Conservation (phyloP, 2,113 vertebrate species). For the Muntiacus muntjak region DNA sequence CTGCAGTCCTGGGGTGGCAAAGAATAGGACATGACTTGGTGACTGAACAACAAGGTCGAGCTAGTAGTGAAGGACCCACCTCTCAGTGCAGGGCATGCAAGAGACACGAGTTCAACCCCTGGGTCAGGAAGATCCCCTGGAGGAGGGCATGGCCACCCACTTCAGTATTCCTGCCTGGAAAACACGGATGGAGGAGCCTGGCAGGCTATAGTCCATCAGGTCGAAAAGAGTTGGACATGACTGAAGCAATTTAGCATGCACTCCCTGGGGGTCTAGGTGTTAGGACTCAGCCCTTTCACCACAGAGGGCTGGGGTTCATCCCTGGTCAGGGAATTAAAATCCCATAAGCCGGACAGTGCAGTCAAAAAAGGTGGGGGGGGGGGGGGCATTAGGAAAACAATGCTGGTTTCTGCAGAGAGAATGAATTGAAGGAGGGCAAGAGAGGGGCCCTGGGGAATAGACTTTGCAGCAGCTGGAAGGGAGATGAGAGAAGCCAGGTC, state of each 20-base stretch:
- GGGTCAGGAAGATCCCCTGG: neutral
- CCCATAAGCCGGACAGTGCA: neutral
- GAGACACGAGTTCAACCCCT: neutral
- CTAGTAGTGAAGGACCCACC: neutral
- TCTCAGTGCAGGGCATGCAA: neutral
- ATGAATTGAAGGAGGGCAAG: neutral
- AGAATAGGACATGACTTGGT: neutral
- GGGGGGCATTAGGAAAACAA: neutral
- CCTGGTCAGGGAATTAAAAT: neutral
- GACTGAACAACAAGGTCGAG: neutral
- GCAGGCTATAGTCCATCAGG: neutral
- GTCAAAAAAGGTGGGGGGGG: accelerated
- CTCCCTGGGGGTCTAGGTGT: neutral
- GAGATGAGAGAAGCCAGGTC: neutral
- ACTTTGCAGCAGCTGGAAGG: neutral
- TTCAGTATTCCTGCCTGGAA: neutral
- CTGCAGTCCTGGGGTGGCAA: neutral
- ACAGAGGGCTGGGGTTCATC: neutral
- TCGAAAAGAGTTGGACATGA: neutral
- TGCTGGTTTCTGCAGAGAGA: neutral
- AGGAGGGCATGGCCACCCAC: neutral
- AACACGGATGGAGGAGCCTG: neutral
- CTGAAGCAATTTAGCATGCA: neutral
- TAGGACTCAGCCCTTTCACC: neutral
- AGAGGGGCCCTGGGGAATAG: neutral